A percentile compares a stretch with the other conserved stretches of the same genome.
Evolutionary conservation across 2,113 vertebrate genomes (phyloP).

Genomic region (Tragulus kanchil): DNA sequence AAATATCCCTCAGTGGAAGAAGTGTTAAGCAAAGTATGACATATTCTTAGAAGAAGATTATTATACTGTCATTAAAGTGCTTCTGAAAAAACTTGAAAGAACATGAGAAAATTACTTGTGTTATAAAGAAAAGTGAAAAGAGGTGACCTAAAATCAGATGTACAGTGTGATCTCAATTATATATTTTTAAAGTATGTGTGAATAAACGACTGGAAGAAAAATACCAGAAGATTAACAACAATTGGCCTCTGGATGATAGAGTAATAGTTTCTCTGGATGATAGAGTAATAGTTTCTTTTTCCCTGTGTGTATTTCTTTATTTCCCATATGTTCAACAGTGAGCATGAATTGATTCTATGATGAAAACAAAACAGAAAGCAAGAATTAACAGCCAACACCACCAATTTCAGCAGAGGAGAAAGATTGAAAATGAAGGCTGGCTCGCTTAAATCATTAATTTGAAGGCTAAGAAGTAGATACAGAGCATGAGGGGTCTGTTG

Average conservation of each 20-base stretch:
- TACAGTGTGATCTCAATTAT: not conserved
- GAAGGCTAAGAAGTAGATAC: conserved; percentile 30
- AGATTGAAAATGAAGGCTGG: not conserved
- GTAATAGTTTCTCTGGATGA: not conserved
- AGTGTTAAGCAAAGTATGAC: not conserved
- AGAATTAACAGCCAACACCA: not conserved
- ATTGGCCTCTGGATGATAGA: not conserved
- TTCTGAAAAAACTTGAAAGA: conserved; percentile 51
- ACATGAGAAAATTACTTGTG: conserved; percentile 24
- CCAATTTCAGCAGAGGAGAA: conserved; percentile 28
- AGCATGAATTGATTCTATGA: conserved; percentile 43
- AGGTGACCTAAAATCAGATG: not conserved
- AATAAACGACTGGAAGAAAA: conserved; percentile 33
- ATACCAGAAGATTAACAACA: conserved; percentile 39
- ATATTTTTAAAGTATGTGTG: not conserved
- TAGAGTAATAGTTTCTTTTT: not conserved
- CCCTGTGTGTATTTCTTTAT: conserved; percentile 46
- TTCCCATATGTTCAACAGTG: conserved; percentile 26
- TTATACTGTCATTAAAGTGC: conserved; percentile 52
- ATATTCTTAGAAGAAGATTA: conserved; percentile 48
- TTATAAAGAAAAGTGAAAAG: conserved; percentile 44
- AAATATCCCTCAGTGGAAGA: not conserved
- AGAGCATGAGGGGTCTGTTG: conserved; percentile 2
- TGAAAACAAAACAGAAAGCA: not conserved
- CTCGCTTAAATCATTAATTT: conserved; percentile 18